These are phyloP conservation scores for Heteromurus nitidus DNA, from an alignment of 2,888 invertebrate species.

Conservation along the genomic window DNA sequence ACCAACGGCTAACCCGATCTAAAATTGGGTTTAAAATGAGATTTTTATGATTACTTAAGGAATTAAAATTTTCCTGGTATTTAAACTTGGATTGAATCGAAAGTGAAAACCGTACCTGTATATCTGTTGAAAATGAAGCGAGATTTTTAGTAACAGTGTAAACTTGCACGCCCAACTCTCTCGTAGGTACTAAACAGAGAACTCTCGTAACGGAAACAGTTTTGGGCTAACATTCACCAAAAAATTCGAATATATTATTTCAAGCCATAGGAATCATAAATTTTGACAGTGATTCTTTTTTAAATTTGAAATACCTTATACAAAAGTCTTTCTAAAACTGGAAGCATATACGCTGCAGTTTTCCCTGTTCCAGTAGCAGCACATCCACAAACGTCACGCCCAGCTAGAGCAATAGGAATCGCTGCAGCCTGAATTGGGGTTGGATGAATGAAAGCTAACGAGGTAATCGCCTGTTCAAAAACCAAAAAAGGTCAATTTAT, in stretches of 20 bases:
- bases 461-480: conserved; percentile 83
- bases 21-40: conserved; percentile 76
- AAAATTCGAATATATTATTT: too few species aligned
- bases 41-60: too few species aligned
- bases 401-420: conserved; percentile 93
- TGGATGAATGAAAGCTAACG: conserved; percentile 92
- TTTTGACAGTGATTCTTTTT: too few species aligned
- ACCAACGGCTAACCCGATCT: conserved; percentile 90
- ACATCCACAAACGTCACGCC: conserved; percentile 97
- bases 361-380: conserved; percentile 98
- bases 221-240: conserved; percentile 73
- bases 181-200: conserved; percentile 94
- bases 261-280: too few species aligned
- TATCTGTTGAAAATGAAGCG: conserved; percentile 85
- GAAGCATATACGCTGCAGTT: conserved; percentile 99
- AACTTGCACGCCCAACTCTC: conserved; percentile 98
- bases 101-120: conserved; percentile 70
- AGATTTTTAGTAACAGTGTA: conserved; percentile 95
- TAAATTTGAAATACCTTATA: conserved; percentile 83
- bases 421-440: conserved; percentile 98
- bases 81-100: too few species aligned
- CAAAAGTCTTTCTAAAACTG: conserved; percentile 93
- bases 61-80: too few species aligned
- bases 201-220: conserved; percentile 83
- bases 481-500: conserved; percentile 22